phyloP scores from a whole-genome alignment of 2,888 invertebrate species.

The Sabatieria punctata region DNA sequence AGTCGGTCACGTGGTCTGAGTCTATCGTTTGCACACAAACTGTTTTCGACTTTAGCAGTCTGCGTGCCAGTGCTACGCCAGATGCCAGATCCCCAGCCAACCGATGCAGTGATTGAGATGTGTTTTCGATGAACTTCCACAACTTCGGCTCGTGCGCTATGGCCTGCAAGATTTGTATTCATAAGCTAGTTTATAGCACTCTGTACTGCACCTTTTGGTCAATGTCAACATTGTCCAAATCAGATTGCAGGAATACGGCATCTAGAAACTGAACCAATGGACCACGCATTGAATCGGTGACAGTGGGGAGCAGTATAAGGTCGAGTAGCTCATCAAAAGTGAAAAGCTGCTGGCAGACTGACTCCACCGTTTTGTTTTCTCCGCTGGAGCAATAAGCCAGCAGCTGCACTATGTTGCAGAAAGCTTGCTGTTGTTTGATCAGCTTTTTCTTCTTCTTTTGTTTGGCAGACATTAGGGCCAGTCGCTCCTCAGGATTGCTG shows the following conservation, averaged over 20 bases:
- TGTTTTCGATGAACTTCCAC: too few species aligned
- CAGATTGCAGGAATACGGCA: constrained; percentile 31
- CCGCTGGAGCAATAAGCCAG: constrained; percentile 29
- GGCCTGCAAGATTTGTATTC: too few species aligned
- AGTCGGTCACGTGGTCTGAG: too few species aligned
- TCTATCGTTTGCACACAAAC: too few species aligned
- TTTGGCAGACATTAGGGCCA: not conserved
- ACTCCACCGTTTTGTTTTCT: constrained; percentile 27
- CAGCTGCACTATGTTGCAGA: constrained; percentile 26
- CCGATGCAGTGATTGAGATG: too few species aligned
- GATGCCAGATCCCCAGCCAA: too few species aligned
- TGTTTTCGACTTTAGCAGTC: too few species aligned
- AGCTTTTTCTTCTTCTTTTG: not conserved
- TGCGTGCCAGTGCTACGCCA: too few species aligned
- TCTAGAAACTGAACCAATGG: constrained; percentile 32
- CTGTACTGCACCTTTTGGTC: too few species aligned
- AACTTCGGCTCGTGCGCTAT: too few species aligned
- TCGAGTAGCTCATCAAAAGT: constrained; percentile 29
- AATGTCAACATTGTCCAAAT: constrained; percentile 20
- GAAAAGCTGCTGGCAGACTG: constrained; percentile 34
- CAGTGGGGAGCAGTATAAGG: constrained; percentile 25
- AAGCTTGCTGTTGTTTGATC: not conserved
- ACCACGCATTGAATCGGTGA: constrained; percentile 29
- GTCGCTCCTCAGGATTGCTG: not conserved
- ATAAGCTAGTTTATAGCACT: too few species aligned